These are phyloP conservation scores for Leucophenga maculata DNA, from an alignment of 2,888 invertebrate species.

Conservation along the genomic window DNA sequence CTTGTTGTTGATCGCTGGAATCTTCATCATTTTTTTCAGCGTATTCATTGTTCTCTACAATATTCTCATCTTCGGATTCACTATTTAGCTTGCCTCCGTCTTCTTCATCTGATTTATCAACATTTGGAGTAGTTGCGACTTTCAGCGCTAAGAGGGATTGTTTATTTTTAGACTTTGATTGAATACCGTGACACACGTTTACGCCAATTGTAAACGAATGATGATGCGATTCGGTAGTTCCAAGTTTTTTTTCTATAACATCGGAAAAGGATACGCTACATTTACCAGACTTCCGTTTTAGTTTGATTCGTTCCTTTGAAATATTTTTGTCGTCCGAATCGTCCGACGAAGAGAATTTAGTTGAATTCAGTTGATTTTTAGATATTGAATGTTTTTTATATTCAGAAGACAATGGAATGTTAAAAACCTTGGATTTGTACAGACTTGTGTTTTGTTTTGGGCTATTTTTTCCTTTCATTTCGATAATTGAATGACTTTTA, in stretches of 20 bases:
- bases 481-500: too few relatives aligned
- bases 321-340: not conserved
- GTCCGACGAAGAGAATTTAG: not conserved
- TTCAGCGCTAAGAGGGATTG: not conserved
- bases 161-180: not conserved
- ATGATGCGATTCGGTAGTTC: slow-evolving; percentile 30
- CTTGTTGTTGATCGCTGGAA: slow-evolving; percentile 20
- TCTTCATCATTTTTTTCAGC: not conserved
- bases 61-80: slow-evolving; percentile 26
- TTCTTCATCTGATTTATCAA: not conserved
- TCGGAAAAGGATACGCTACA: slow-evolving; percentile 45
- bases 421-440: not conserved
- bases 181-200: slow-evolving; percentile 22
- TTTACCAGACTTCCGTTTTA: not conserved
- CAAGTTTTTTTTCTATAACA: slow-evolving; percentile 32
- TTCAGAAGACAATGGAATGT: slow-evolving; percentile 24
- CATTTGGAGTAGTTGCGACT: not conserved
- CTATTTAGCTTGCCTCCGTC: slow-evolving; percentile 2
- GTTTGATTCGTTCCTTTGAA: not conserved
- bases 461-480: too few relatives aligned
- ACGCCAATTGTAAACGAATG: slow-evolving; percentile 52
- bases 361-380: not conserved
- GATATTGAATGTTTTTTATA: not conserved
- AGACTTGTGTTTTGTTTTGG: too few relatives aligned
- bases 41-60: not conserved